A percentile compares a stretch with the other conserved stretches of the same genome.
Conservation (phyloP, 23 tunicate species). For the Styela plicata region DNA sequence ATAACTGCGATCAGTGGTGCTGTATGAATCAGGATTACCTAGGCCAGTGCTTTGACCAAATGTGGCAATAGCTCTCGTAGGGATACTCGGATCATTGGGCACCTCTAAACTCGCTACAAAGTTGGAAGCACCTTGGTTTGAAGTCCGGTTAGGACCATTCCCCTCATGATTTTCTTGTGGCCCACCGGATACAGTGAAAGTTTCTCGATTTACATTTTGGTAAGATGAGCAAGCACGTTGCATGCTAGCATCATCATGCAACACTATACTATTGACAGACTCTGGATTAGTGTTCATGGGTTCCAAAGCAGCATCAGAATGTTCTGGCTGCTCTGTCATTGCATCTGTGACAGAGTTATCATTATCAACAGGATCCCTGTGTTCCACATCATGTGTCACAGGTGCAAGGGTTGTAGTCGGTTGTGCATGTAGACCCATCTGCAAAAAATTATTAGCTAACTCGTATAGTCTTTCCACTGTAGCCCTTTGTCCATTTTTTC, state of each 20-base stretch:
- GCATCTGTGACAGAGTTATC: not conserved
- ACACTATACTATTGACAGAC: not conserved
- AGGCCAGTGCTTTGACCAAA: not conserved
- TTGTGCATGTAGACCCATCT: not conserved
- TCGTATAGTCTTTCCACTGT: conserved; percentile 4
- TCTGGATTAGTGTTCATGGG: not conserved
- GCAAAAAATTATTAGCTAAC: not conserved
- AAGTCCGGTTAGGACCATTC: not conserved
- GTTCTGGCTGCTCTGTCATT: not conserved
- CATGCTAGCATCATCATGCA: not conserved
- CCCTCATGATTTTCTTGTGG: not conserved
- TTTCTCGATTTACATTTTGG: not conserved
- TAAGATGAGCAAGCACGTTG: not conserved
- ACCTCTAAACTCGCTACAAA: not conserved
- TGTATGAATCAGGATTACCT: not conserved
- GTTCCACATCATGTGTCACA: not conserved
- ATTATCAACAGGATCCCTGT: not conserved
- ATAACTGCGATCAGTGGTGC: not conserved
- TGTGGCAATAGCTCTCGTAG: not conserved
- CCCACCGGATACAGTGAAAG: not conserved
- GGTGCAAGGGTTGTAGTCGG: not conserved
- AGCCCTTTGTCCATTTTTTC: conserved; percentile 25
- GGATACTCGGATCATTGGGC: not conserved
- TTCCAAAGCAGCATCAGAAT: not conserved
- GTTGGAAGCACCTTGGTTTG: not conserved